Conservation (phyloP, 2,113 vertebrate species). For the Strigops habroptila region DNA sequence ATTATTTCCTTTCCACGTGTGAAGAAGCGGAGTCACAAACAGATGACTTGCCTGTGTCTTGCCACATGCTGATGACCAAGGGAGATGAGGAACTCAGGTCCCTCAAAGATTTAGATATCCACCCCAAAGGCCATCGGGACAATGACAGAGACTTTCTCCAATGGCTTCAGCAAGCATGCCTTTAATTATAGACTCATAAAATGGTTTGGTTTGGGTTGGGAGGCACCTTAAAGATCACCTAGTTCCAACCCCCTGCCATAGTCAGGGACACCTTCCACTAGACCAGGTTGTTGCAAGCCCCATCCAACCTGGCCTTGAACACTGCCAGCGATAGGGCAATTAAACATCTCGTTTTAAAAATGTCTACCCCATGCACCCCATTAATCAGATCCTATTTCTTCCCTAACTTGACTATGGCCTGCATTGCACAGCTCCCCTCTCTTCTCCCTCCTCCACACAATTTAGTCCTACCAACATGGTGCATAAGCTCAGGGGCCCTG, state of each 20-base stretch:
- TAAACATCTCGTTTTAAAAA: not conserved
- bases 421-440: not conserved
- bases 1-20: fast-evolving
- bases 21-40: not conserved
- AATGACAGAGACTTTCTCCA: not conserved
- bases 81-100: not conserved
- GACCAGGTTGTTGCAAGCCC: not conserved
- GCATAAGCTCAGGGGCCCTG: fast-evolving
- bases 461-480: fast-evolving
- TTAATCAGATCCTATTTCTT: not conserved
- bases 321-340: not conserved
- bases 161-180: fast-evolving
- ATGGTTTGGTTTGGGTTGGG: not conserved
- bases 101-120: not conserved
- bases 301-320: not conserved
- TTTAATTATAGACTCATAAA: not conserved
- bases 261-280: not conserved
- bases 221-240: not conserved
- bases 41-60: not conserved
- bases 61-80: not conserved
- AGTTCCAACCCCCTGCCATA: not conserved
- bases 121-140: not conserved
- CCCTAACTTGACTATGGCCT: not conserved
- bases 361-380: fast-evolving
- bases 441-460: not conserved